phyloP scores from a whole-genome alignment of 2,888 invertebrate genomes.

The Lasioglossum marginatum region DNA sequence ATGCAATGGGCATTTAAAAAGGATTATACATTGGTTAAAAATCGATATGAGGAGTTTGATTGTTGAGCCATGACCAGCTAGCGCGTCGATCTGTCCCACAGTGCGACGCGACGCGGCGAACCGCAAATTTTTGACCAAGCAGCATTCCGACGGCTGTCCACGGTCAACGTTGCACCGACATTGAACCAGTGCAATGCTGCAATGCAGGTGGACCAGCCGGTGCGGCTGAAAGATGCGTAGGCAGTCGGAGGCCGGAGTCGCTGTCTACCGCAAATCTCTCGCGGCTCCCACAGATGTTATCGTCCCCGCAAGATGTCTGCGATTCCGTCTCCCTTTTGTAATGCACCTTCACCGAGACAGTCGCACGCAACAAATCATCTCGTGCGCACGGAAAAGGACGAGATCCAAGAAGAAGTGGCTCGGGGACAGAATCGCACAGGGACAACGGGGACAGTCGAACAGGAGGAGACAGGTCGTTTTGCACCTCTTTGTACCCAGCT shows the following conservation, averaged over 20 bases:
- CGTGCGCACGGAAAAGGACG: slow-evolving; percentile 44
- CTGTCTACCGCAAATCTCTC: slow-evolving; percentile 66
- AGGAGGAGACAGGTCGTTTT: slow-evolving; percentile 35
- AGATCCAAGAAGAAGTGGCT: slow-evolving; percentile 36
- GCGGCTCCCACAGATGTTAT: slow-evolving; percentile 61
- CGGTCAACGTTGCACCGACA: slow-evolving; percentile 58
- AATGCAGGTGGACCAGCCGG: slow-evolving; percentile 65
- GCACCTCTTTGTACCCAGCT: slow-evolving; percentile 51
- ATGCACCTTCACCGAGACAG: slow-evolving; percentile 9
- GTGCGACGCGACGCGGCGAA: not conserved
- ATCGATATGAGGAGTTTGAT: no score
- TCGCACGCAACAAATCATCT: slow-evolving; percentile 45
- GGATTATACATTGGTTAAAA: no score
- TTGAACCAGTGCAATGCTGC: slow-evolving; percentile 64
- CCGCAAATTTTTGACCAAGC: slow-evolving; percentile 43
- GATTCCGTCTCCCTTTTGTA: slow-evolving; percentile 47
- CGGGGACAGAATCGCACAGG: not conserved
- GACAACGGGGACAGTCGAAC: slow-evolving; percentile 26
- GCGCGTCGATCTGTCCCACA: no score
- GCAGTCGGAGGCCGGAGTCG: slow-evolving; percentile 59
- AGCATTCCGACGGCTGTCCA: slow-evolving; percentile 52
- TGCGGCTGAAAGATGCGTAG: slow-evolving; percentile 62
- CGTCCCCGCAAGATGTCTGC: slow-evolving; percentile 50
- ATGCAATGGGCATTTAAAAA: no score
- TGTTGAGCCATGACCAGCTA: no score